phyloP scores from a whole-genome alignment of 2,888 invertebrate genomes.

The Pseudoips prasinana region DNA sequence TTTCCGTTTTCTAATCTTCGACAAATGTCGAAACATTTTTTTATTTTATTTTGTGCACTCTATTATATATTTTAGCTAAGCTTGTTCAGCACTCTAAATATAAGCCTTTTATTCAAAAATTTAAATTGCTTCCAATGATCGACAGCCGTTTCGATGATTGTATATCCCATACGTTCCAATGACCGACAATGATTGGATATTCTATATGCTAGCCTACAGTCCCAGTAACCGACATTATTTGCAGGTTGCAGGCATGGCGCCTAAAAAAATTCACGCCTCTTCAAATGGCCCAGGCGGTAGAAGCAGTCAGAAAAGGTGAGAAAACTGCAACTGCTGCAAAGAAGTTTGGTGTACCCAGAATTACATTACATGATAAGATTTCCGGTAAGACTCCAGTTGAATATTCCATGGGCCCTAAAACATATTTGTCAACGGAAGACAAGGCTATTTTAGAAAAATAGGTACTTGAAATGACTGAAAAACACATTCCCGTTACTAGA shows the following conservation, averaged over 20 bases:
- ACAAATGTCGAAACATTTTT: too few relatives aligned
- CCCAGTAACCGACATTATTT: conserved; percentile 1
- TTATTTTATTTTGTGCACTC: not conserved
- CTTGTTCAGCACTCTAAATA: not conserved
- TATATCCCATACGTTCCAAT: not conserved
- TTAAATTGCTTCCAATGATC: conserved; percentile 2
- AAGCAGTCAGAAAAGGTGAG: too few relatives aligned
- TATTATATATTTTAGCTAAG: too few relatives aligned
- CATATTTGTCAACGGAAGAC: conserved; percentile 17
- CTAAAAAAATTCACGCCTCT: too few relatives aligned
- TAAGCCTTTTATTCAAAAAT: not conserved
- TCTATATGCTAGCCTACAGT: not conserved
- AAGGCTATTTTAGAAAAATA: conserved; percentile 26
- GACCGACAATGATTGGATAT: not conserved
- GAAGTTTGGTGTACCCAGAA: too few relatives aligned
- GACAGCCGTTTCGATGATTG: not conserved
- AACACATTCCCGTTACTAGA: conserved; percentile 31
- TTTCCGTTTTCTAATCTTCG: too few relatives aligned
- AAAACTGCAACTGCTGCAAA: too few relatives aligned
- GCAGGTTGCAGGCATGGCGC: too few relatives aligned
- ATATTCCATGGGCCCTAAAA: conserved; percentile 24
- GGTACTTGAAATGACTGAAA: conserved; percentile 23
- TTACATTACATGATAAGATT: conserved; percentile 11
- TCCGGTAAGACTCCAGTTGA: conserved; percentile 10
- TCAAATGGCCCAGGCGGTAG: too few relatives aligned